These are phyloP conservation scores for Stichopus horrens DNA, from an alignment of 53 echinoderm and acorn worm genomes.

Conservation along the genomic window DNA sequence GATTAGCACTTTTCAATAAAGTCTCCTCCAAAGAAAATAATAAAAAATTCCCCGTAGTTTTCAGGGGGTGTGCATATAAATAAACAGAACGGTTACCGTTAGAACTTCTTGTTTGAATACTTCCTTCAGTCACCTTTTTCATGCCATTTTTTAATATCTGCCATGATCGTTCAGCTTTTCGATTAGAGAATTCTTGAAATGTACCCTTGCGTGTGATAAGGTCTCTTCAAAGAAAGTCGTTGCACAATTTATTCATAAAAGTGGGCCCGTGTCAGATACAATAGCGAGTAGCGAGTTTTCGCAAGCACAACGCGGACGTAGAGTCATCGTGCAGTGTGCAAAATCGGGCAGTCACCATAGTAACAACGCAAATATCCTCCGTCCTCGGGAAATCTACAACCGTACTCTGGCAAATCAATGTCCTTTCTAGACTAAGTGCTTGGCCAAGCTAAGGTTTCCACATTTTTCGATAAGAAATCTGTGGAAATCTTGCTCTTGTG, in stretches of 20 bases:
- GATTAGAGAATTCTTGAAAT: slow-evolving; percentile 37
- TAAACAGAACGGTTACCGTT: not conserved
- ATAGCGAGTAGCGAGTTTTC: no score
- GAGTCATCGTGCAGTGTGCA: no score
- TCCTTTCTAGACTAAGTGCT: no score
- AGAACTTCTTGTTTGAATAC: slow-evolving; percentile 6
- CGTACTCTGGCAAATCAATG: no score
- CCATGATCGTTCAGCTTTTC: slow-evolving; percentile 22
- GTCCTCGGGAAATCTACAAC: no score
- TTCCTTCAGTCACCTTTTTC: slow-evolving; percentile 31
- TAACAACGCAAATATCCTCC: no score
- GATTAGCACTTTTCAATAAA: not conserved
- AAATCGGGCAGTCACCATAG: no score
- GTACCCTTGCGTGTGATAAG: slow-evolving; percentile 10
- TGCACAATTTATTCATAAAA: not conserved
- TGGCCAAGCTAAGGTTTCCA: no score
- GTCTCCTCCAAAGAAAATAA: not conserved
- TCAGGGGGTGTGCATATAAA: slow-evolving; percentile 2
- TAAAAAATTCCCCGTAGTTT: slow-evolving; percentile 9
- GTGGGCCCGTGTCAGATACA: slow-evolving; percentile 37
- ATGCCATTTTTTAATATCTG: slow-evolving; percentile 31
- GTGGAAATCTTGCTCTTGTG: no score
- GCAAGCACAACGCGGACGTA: no score
- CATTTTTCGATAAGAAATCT: no score
- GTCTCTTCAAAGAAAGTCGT: slow-evolving; percentile 12